Evolutionary conservation across 64 coral and sea anemone species (phyloP).

Genomic region (Montipora efflorescens): DNA sequence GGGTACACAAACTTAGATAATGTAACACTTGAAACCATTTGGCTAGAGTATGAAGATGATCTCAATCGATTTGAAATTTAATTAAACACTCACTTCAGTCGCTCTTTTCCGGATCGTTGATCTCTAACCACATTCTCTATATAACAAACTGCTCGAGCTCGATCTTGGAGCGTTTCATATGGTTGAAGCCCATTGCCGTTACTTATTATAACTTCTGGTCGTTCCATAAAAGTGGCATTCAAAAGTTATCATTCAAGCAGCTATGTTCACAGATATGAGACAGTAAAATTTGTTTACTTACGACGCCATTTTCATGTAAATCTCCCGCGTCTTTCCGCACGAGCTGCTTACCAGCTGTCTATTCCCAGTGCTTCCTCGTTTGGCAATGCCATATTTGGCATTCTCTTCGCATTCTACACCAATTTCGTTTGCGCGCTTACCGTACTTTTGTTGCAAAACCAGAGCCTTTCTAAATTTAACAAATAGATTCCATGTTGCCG

Average conservation of each 20-base stretch:
- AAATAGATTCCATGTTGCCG: too few species aligned
- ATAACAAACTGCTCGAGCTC: constrained; percentile 66
- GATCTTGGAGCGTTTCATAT: constrained; percentile 43
- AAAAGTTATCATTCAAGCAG: neutral
- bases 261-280: too few species aligned
- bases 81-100: constrained; percentile 54
- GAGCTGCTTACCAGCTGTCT: neutral
- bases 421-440: too few species aligned
- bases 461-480: too few species aligned
- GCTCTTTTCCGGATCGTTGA: constrained; percentile 18
- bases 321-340: constrained; percentile 51
- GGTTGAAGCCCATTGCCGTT: constrained; percentile 59
- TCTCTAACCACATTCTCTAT: constrained; percentile 54
- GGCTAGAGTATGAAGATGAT: neutral
- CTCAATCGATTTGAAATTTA: neutral
- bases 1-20: neutral
- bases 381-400: too few species aligned
- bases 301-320: constrained; percentile 51
- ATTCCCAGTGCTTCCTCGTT: neutral
- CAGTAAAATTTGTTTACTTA: neutral
- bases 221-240: constrained; percentile 8
- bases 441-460: too few species aligned
- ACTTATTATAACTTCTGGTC: constrained; percentile 69
- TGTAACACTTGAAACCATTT: neutral
- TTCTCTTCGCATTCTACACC: neutral